These are phyloP conservation scores for Amphiprion ocellaris DNA, from an alignment of 2,113 vertebrate species.

Conservation along the genomic window DNA sequence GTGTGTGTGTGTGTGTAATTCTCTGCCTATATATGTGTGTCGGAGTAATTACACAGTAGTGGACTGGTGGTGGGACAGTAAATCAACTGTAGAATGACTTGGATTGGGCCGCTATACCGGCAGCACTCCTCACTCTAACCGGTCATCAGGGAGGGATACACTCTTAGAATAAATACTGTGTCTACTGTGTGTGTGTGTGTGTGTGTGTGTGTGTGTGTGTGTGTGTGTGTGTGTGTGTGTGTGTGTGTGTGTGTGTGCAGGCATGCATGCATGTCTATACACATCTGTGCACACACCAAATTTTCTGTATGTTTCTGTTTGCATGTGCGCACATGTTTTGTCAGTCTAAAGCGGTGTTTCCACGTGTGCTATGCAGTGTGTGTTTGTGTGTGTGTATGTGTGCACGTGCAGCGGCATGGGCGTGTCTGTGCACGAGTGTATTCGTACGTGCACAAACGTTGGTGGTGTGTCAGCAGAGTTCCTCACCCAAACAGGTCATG, in stretches of 20 bases:
- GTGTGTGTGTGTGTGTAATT: slow-evolving; percentile 24
- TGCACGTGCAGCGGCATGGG: slow-evolving; percentile 39
- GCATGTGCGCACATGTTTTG: slow-evolving; percentile 7
- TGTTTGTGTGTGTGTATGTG: not conserved
- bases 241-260: slow-evolving; percentile 9
- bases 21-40: slow-evolving; percentile 39
- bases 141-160: slow-evolving; percentile 77
- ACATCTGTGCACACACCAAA: slow-evolving; percentile 29
- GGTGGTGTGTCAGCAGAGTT: slow-evolving; percentile 72
- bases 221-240: slow-evolving; percentile 23
- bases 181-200: slow-evolving; percentile 26
- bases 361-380: not conserved
- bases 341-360: not conserved
- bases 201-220: slow-evolving; percentile 18
- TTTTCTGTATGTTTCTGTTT: slow-evolving; percentile 14
- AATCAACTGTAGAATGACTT: slow-evolving; percentile 82
- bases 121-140: slow-evolving; percentile 75
- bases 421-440: slow-evolving; percentile 51
- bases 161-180: slow-evolving; percentile 76
- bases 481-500: slow-evolving; percentile 77
- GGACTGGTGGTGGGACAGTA: slow-evolving; percentile 79
- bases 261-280: slow-evolving; percentile 20
- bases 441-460: slow-evolving; percentile 50
- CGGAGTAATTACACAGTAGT: slow-evolving; percentile 79
- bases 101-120: slow-evolving; percentile 67